phyloP scores from a whole-genome alignment of 2,113 vertebrate genomes.

The Dipodomys stephensi region DNA sequence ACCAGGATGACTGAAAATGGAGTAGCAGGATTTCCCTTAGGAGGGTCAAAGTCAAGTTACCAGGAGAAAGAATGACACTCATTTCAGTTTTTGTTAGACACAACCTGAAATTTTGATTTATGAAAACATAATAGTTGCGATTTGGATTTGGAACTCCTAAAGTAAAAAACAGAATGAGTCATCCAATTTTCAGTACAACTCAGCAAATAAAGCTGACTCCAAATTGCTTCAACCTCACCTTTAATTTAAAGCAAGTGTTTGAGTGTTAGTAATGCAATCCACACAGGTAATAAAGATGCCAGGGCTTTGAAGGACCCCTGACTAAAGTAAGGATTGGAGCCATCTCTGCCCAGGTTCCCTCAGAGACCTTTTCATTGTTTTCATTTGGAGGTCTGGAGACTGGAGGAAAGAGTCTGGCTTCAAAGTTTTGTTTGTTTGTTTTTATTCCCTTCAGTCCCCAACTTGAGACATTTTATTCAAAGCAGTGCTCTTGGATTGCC shows the following conservation, averaged over 20 bases:
- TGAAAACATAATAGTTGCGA: background rate
- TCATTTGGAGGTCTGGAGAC: background rate
- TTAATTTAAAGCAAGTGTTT: background rate
- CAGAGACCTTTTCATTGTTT: background rate
- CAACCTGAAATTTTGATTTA: background rate
- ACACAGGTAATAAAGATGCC: fast-evolving
- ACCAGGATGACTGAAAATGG: background rate
- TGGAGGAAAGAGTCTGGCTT: background rate
- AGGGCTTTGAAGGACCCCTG: background rate
- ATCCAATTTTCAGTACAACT: background rate
- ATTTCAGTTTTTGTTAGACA: background rate
- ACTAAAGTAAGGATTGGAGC: background rate
- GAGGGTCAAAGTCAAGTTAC: background rate
- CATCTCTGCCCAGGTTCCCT: background rate
- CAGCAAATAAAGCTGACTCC: background rate
- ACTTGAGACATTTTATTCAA: background rate
- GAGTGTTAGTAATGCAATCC: fast-evolving
- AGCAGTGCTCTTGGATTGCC: background rate
- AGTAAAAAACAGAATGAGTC: slow-evolving; percentile 13
- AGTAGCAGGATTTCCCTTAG: background rate
- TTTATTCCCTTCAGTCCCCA: background rate
- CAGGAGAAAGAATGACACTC: background rate
- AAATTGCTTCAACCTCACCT: background rate
- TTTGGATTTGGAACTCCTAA: background rate
- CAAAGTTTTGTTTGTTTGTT: no score